Evolutionary conservation across 2,888 invertebrate genomes (phyloP).

Genomic region (Antitype chi): DNA sequence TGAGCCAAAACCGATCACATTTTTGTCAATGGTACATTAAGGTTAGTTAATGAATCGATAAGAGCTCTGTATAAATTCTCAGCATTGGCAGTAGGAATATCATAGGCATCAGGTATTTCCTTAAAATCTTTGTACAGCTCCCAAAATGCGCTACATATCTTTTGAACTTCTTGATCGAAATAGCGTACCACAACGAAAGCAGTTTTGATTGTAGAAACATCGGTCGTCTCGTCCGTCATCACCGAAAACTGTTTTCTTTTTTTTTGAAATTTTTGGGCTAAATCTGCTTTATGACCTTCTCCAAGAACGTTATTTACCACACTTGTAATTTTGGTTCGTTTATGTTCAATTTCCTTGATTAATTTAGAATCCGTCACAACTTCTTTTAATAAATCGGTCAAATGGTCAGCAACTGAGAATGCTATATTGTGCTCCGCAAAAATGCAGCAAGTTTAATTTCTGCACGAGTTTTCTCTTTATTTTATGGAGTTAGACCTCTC

Average conservation of each 20-base stretch:
- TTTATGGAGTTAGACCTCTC: conserved; percentile 3
- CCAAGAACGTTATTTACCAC: conserved; percentile 12
- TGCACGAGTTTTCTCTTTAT: neutral
- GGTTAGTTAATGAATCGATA: conserved; percentile 19
- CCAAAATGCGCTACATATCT: neutral
- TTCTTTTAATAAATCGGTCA: neutral
- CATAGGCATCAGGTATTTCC: neutral
- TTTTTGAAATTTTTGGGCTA: conserved; percentile 6
- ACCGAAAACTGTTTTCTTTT: conserved; percentile 8
- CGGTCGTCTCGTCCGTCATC: conserved; percentile 12
- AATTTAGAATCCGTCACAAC: neutral
- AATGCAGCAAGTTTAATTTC: conserved; percentile 13
- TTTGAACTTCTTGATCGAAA: no score
- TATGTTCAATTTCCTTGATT: neutral
- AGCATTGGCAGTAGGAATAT: conserved; percentile 24
- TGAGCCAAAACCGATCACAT: neutral
- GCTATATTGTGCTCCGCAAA: neutral
- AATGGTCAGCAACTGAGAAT: conserved; percentile 1
- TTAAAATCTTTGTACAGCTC: neutral
- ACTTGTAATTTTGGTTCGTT: conserved; percentile 7
- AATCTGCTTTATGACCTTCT: conserved; percentile 10
- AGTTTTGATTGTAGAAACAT: no score
- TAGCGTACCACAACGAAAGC: no score
- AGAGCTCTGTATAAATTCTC: conserved; percentile 42
- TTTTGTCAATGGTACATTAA: neutral